phyloP scores from a whole-genome alignment of 2,113 vertebrate species.

The Daboia siamensis region DNA sequence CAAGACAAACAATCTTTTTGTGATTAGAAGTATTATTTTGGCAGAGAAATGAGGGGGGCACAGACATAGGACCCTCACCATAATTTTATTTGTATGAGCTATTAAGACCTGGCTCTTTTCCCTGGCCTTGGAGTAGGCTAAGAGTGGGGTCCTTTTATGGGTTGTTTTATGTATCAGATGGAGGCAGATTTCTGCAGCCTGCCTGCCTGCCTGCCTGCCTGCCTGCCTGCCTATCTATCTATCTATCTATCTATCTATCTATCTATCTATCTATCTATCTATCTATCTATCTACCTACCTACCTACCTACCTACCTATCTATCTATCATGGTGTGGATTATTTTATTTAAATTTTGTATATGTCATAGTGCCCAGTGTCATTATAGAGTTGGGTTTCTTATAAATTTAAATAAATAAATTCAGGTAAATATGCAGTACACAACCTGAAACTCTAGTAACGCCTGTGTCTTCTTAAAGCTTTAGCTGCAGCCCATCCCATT shows the following conservation, averaged over 20 bases:
- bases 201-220: no score
- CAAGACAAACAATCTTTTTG: neutral
- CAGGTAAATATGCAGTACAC: neutral
- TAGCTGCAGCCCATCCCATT: neutral
- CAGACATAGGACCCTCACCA: neutral
- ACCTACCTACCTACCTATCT: no score
- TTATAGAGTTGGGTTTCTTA: neutral
- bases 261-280: no score
- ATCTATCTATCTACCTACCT: neutral
- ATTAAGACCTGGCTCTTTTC: neutral
- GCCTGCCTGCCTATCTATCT: no score
- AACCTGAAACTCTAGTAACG: neutral
- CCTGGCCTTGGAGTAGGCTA: neutral
- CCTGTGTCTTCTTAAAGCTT: neutral
- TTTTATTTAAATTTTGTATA: neutral
- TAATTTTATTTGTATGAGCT: neutral
- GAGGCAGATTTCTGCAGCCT: no score
- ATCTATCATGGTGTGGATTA: neutral
- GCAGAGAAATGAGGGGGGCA: neutral
- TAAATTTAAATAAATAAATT: neutral
- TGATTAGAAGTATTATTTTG: neutral
- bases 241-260: no score
- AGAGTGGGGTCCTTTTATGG: neutral
- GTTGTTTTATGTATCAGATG: neutral
- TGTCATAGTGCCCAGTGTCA: neutral